Evolutionary conservation across 2,113 vertebrate genomes (phyloP), one percentile per base, ranked within the genome.

Genomic region (Camarhynchus parvulus): DNA sequence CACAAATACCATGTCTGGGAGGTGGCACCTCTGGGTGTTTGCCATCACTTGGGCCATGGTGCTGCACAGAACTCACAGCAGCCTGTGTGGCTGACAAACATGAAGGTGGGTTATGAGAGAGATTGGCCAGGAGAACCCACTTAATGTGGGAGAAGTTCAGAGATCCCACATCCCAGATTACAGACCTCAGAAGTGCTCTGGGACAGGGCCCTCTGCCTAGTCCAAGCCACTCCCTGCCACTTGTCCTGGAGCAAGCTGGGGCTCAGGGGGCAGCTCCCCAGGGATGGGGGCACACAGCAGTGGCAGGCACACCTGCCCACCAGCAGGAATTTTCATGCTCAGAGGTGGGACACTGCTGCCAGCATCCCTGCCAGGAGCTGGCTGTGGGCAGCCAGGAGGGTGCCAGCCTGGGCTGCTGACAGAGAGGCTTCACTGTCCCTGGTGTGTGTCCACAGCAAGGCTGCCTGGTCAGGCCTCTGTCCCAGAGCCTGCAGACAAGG

Each of bases 1-100:
- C 67, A 52, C 4, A 2, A 10, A 12, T 1, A 1, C 23, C 76
- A 39, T 0, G 0, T 28, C 30, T 3, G 5, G 24, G 35, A 49
- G 31, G 42, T 30, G 27, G 39, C 56, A 42, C 2, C 1, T 37
- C 64, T 44, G 8, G 8, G 35, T 23, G 68, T 22, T 62, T 17
- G 62, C 56, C 27, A 55, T 30, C 21, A 37, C 25, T 0, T 49
- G 31, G 7, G 30, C 44, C 16, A 2, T 1, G 1, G 24, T 27
- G 17, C 46, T 10, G 8, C 58, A 50, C 8, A 69, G 30, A 89
- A 17, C 13, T 52, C 15, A 4, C 15, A 10, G 41, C 62, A 86
- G 35, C 41, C 47, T 27, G 9, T 10, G 27, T 5, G 28, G 33
- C 42, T 8, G 8, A 47, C 24, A 66, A 28, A 76, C 27, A 17